Base-by-base conservation (phyloP, 2,888 invertebrate species). In the Caenorhabditis wallacei region DNA sequence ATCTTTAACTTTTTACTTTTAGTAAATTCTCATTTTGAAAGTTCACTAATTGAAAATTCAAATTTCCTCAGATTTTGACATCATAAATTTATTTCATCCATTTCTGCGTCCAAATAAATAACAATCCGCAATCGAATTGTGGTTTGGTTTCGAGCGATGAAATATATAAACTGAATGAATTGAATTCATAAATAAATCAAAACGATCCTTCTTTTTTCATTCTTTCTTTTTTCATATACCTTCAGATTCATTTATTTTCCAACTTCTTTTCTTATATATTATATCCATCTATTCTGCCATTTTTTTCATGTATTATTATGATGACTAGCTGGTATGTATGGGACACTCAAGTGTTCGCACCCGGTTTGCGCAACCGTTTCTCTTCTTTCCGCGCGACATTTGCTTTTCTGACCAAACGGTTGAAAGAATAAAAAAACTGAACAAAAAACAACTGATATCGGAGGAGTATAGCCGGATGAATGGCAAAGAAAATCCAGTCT, bases 351-450 rank as follows among this genome's bases (percentile, higher is more conserved):
- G 63, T 78, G 70, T 70, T 78, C 78, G 70, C 70, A 46, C 70
- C 78, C 78, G 69, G 69, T 78, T 70, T 78, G 69, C 70, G 70
- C 78, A 78, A 69, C 70, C 78, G 70, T 78, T 70, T 70, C 51
- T 59, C 54, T 69, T 37, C 46, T 24, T 35, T 61, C 53, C 35
- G 46, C 16, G 57, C 66, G 37, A 63, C 54, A 56, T 43, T 72
- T 53, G 37, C 46, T 56, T 13, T 11, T 2, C 66, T 37, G 66
- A 66, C 66, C 66, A 66, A 53, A 35, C 48, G 57, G 57, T 30
- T 8, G 24, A n/a, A 24, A 22, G 24, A 24, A 22, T 3, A 59
- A 59, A n/a, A n/a, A 43, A 43, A 61, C 40, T 59, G 61, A 61
- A 61, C 61, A 22, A 56, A 66, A 68, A 68, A 75, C 75, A 75